Base-by-base conservation (phyloP, 2,888 invertebrate species). In the Epinotia nisella region DNA sequence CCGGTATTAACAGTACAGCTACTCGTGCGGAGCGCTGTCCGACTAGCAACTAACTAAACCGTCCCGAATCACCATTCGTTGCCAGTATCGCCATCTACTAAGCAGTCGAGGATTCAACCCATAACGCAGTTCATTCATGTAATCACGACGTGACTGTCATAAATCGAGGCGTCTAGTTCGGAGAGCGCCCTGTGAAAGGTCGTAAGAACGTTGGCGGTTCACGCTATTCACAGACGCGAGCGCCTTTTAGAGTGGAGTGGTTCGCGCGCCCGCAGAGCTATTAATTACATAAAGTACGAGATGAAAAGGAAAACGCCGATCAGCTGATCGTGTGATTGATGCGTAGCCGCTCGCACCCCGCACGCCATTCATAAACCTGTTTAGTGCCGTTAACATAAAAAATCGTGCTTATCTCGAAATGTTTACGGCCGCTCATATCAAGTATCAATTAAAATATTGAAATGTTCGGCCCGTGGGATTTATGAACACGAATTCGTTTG, bases 281-380 rank as follows among this genome's bases (percentile, higher is more conserved):
- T 91, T 92, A 90, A 92, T 92, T 91, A 88, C 87, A 88, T 87
- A 79, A 88, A 89, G 85, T 86, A 87, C 85, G 86, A 87, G 90
- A 90, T 90, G 91, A 91, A 91, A 90, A 89, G 89, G 89, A 89
- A 90, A 90, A 85, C 84, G 82, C 77, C 87, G 87, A 91, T 90
- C 92, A 92, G 92, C 92, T 93, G 92, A 90, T 91, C 83, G 66
- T 81, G 83, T 87, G 89, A 90, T 89, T 88, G 90, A 90, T 90
- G 87, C 83, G 82, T 82, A 82, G 82, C 80, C 78, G 73, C 76
- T 82, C 80, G 77, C 82, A 80, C 80, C 78, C 78, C 71, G 80
- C 82, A 83, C 84, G 82, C 84, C 81, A 83, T 83, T 85, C 83
- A 81, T 78, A 74, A 88, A 90, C 90, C 87, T 83, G 90, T 90